phyloP scores from a whole-genome alignment of 2,797 vertebrate genomes.

The Naso thynnoides region DNA sequence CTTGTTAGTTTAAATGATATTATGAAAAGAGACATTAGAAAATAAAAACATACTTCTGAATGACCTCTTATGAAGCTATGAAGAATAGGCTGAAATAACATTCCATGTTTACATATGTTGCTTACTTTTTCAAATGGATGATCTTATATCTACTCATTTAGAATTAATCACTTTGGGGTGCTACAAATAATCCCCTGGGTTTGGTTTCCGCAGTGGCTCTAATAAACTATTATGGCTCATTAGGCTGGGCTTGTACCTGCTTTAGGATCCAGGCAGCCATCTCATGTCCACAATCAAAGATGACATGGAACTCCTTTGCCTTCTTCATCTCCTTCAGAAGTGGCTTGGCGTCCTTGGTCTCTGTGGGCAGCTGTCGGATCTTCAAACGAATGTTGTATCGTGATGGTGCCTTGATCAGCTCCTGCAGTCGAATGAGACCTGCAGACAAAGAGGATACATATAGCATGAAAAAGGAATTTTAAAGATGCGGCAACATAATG shows the following conservation, averaged over 20 bases:
- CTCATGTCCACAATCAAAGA: constrained; percentile 98
- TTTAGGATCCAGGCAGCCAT: constrained; percentile 98
- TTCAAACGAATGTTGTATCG: constrained; percentile 97
- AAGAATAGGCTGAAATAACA: neutral
- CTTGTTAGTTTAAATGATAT: neutral
- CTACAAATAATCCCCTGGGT: neutral
- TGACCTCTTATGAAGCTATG: neutral
- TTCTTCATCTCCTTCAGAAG: constrained; percentile 99
- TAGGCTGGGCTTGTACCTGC: constrained; percentile 83
- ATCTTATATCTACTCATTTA: neutral
- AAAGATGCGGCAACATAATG: constrained; percentile 55
- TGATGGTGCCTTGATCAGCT: constrained; percentile 98
- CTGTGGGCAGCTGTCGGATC: constrained; percentile 96
- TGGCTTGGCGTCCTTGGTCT: constrained; percentile 98
- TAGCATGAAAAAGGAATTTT: constrained; percentile 61
- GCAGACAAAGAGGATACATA: constrained; percentile 69
- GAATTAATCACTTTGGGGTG: neutral
- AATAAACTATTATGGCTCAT: constrained; percentile 27
- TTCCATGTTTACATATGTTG: neutral
- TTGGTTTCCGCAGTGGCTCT: neutral
- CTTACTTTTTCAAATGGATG: neutral
- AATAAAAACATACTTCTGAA: neutral
- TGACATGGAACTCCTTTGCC: constrained; percentile 97
- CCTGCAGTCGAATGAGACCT: constrained; percentile 98
- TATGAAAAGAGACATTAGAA: neutral